Evolutionary conservation across 2,888 invertebrate genomes (phyloP).

Genomic region (Macrophya alboannulata): DNA sequence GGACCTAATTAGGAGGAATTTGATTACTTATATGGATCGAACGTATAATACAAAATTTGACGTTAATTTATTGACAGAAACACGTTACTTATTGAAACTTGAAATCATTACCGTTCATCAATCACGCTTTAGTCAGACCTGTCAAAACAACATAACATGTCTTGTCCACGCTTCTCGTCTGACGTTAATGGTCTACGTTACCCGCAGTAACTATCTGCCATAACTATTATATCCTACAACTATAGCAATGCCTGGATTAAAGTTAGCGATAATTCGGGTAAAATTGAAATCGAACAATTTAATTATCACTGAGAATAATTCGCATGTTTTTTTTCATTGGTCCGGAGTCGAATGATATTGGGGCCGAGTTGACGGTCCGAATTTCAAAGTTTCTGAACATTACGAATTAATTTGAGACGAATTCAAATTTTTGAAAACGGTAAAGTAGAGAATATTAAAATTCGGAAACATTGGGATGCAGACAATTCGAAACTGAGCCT

Average conservation of each 20-base stretch:
- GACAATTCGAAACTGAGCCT: no score
- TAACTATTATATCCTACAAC: no score
- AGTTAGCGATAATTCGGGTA: not conserved
- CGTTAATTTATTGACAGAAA: not conserved
- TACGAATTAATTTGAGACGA: no score
- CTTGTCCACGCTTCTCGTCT: not conserved
- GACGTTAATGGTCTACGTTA: not conserved
- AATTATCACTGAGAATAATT: no score
- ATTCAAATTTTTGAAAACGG: no score
- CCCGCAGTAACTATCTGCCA: not conserved
- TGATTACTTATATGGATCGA: not conserved
- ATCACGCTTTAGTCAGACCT: not conserved
- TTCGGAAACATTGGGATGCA: no score
- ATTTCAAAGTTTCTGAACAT: no score
- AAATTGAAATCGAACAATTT: not conserved
- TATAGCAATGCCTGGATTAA: not conserved
- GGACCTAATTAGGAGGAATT: not conserved
- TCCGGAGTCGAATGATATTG: no score
- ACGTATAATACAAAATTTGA: not conserved
- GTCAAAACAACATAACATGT: not conserved
- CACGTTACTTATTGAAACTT: not conserved
- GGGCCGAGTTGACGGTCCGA: no score
- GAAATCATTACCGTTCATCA: not conserved
- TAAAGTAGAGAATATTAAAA: no score
- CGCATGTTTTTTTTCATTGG: no score